Evolutionary conservation across 2,888 invertebrate genomes (phyloP).

Genomic region (Metopia argyrocephala): DNA sequence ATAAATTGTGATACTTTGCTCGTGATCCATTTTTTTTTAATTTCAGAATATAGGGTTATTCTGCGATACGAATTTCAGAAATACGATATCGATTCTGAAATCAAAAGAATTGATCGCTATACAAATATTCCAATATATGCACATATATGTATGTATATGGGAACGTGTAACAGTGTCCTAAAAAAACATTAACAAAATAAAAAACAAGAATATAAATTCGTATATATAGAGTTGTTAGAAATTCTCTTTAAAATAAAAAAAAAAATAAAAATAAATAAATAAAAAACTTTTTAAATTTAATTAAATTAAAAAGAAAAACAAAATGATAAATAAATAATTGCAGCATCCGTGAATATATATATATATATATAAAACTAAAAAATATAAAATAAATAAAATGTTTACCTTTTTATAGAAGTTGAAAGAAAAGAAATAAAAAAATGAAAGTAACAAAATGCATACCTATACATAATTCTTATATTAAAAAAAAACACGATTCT

Average conservation of each 20-base stretch:
- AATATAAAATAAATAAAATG: slow-evolving; percentile 26
- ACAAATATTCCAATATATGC: too few relatives aligned
- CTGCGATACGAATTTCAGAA: too few relatives aligned
- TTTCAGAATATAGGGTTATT: too few relatives aligned
- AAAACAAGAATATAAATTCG: slow-evolving; percentile 70
- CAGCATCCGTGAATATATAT: slow-evolving; percentile 35
- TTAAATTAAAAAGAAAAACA: too few relatives aligned
- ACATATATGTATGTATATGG: too few relatives aligned
- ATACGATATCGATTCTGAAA: too few relatives aligned
- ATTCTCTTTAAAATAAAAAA: slow-evolving; percentile 59
- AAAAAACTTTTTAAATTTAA: slow-evolving; percentile 59
- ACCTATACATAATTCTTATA: slow-evolving; percentile 49
- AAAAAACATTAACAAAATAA: slow-evolving; percentile 60
- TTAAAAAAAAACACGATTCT: slow-evolving; percentile 36
- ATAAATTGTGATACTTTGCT: too few relatives aligned
- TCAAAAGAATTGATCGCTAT: too few relatives aligned
- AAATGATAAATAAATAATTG: slow-evolving; percentile 7
- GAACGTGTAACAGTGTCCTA: slow-evolving; percentile 61
- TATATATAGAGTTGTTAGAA: slow-evolving; percentile 57
- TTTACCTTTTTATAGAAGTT: slow-evolving; percentile 52
- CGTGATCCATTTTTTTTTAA: too few relatives aligned
- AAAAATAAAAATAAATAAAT: slow-evolving; percentile 64
- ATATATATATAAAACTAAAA: slow-evolving; percentile 4
- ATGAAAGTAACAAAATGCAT: slow-evolving; percentile 28
- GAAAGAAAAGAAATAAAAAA: background rate